Evolutionary conservation across 1,140 invertebrate species (phyloP), one percentile per base, ranked within the genome.

Genomic region (Leguminivora glycinivorella): DNA sequence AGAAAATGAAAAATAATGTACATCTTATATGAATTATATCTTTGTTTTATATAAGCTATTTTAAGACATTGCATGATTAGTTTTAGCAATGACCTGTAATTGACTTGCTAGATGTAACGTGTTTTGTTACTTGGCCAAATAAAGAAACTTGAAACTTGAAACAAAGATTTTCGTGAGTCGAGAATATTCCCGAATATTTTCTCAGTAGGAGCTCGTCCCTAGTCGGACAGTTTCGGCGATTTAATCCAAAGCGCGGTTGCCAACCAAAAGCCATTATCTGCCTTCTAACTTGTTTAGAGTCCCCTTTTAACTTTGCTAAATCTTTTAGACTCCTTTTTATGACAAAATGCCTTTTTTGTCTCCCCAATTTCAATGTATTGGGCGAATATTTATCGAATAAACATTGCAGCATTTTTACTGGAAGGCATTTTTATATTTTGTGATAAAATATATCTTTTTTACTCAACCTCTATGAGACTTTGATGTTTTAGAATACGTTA

Each of bases 211-310:
- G 5, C 47, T 22, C 47, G 22, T 22, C 19, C 19, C 47, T 52
- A 52, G 47, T 19, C 6, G 19, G 19, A 52, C 19, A 5, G 47
- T 52, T 52, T 52, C 47, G 47, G 19, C 47, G 47, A 52, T 52
- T 52, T 52, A 52, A 52, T 52, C 47, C 47, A 52, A 52, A 52
- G 19, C 47, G 47, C 47, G 47, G 47, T 52, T 52, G 47, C 47
- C 47, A 52, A 52, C 47, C 47, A 52, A 52, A 52, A 52, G 47
- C 47, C 47, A 52, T 52, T 52, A 52, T 52, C 47, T 52, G 47
- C 47, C 47, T 52, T 52, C 19, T 52, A 52, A 52, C 47, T 52
- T 52, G 47, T 52, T 52, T 52, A 52, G 47, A 52, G 47, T 52
- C 47, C 47, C 47, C 47, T 52, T 52, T 52, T 52, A 52, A 52